Evolutionary conservation across 2,113 vertebrate species (phyloP), one percentile per base, ranked within the genome.

Genomic region (Phycodurus eques): DNA sequence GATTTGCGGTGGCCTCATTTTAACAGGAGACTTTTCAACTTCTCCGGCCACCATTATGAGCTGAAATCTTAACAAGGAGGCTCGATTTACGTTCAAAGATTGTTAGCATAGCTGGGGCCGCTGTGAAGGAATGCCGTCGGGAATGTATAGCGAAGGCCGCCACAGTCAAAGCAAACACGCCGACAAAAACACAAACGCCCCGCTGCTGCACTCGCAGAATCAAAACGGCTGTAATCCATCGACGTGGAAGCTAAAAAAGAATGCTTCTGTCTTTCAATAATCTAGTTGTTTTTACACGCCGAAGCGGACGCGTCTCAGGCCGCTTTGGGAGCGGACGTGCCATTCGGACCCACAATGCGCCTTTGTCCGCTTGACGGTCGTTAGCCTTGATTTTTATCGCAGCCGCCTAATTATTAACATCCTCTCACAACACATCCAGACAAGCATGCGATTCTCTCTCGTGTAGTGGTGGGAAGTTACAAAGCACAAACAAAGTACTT

Each of bases 311-410:
- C 54, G 73, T 67, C 35, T 72, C 72, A 1, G 20, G 83, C 12
- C 79, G 78, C 84, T 79, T 79, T 54, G 82, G 82, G 81, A 46
- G 70, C 82, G 83, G 84, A 87, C 82, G 85, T 42, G 74, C 75
- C 77, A 70, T 80, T 83, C 74, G 61, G 70, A 74, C 61, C 75
- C 60, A 88, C 84, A 90, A 87, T 84, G 70, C 73, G 71, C 71
- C 77, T 89, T 89, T 89, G 86, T 89, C 76, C 77, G 76, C 71
- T 27, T 43, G 61, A 80, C 63, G 49, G 47, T 74, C 1, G 27
- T 51, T 54, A 68, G 76, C 80, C 83, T 81, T 59, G 88, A 89
- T 88, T 76, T 65, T 84, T 88, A 91, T 91, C 88, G 1, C 31
- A 66, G 67, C 49, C 75, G 60, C 63, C 57, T 78, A 49, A 82